Conservation (phyloP, 2,797 vertebrate genomes). For the Pangasius krempfi region DNA sequence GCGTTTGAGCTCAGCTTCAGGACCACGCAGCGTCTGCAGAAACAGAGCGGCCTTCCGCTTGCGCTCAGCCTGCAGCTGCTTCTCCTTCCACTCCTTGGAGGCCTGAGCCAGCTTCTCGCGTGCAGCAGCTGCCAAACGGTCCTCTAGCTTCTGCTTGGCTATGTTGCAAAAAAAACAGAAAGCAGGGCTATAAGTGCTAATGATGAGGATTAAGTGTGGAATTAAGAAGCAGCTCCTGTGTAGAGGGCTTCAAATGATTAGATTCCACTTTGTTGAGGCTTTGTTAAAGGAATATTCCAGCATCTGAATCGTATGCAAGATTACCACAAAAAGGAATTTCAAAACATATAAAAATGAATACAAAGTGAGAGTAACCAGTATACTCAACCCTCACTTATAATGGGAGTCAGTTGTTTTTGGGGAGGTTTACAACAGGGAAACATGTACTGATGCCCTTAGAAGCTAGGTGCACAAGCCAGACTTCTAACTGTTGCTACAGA, state of each 20-base stretch:
- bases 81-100: conserved; percentile 97
- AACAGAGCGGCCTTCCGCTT: conserved; percentile 96
- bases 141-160: conserved; percentile 98
- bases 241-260: background rate
- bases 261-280: background rate
- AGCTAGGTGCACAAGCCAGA: background rate
- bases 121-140: conserved; percentile 92
- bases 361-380: background rate
- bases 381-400: too few species aligned
- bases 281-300: background rate
- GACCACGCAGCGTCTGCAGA: conserved; percentile 87
- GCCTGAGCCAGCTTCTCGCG: conserved; percentile 97
- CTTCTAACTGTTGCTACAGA: background rate
- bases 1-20: conserved; percentile 84
- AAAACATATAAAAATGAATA: background rate
- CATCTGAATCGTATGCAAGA: background rate
- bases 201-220: background rate
- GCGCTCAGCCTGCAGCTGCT: conserved; percentile 95
- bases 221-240: background rate
- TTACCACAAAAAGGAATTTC: background rate
- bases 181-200: conserved; percentile 5
- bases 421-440: background rate
- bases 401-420: background rate
- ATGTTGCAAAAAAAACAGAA: conserved; percentile 15
- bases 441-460: background rate